Evolutionary conservation across 1,140 invertebrate genomes (phyloP), one percentile per base, ranked within the genome.

Genomic region (Triops longicaudatus): DNA sequence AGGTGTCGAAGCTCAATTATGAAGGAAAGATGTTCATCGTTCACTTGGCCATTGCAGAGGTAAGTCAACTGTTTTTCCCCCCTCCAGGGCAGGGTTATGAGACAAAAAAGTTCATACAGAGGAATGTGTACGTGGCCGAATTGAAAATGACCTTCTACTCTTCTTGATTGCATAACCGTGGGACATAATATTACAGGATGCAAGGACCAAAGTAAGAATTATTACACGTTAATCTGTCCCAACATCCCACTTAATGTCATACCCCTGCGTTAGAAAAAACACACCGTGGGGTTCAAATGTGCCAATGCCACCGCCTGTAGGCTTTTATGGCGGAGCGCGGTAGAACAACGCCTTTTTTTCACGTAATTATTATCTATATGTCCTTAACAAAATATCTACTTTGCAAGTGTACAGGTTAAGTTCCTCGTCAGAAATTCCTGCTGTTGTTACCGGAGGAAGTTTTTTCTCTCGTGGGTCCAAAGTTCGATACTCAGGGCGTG

Each of bases 1-100:
- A 97, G 85, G 93, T 98, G 31, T 93, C 96, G 81, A 97, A 97
- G 85, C 93, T 98, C 77, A 97, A 97, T 82, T 98, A 95, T 83
- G 96, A 98, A 83, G 95, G 95, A n/a, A 95, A 96, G 86, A 97
- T 97, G 94, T 98, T 98, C 83, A 97, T 98, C 81, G 91, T 96
- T 78, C 95, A 98, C 86, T 86, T 97, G 72, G 93, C 86, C 73
- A 87, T 89, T 81, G 87, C 86, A 79, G 90, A 91, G 87, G 90
- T 91, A 84, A 84, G 82, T 71, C 14, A 63, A 22, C 41, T 37
- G 22, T 31, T 71, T 44, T 28, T 75, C 37, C 31, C 11, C 72
- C 37, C 22, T 76, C 75, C 5, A 75, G 72, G 63, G 41, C 4
- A 10, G 26, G 14, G n/a, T n/a, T 78, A 43, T 12, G 26, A 28